Base-by-base conservation (phyloP, 2,888 invertebrate species). In the Drosophila recens region DNA sequence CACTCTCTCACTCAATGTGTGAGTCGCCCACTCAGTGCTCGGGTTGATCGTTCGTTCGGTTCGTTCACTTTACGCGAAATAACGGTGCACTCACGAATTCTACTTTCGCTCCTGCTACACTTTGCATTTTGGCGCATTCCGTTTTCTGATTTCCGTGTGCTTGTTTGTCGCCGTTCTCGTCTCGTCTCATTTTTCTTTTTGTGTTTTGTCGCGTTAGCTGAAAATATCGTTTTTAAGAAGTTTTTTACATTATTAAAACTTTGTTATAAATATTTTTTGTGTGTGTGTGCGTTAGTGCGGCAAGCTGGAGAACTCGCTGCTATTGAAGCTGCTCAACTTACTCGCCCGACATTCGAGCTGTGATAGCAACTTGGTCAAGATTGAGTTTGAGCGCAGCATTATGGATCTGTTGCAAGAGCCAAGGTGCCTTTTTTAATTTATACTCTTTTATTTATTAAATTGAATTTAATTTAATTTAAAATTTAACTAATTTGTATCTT, bases 311-410 rank as follows among this genome's bases (percentile, higher is more conserved):
- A 90, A 90, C 76, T 87, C 85, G 54, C 61, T 90, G 75, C 80
- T 88, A 17, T 75, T 88, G n/a, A 90, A 90, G 69, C 80, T 88
- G 69, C 67, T 89, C 64, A 89, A 90, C 67, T 75, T 90, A 33
- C 63, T 87, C 80, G 83, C 86, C 61, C 69, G 82, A 62, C 73
- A 83, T 57, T 79, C 87, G 66, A 78, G 63, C 62, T 67, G 70
- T 54, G 73, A 79, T 36, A 80, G 73, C 17, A 90, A 83, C 52
- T 79, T 90, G 43, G 90, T 92, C 68, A 87, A 90, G 83, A 86
- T 92, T 78, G 92, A 92, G 85, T 92, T 92, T 82, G 91, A 91
- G 78, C 90, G 90, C 67, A 92, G 90, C 82, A 92, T 92, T 58
- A 92, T 92, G 92, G 92, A 92, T 79, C 79, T 92, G 62, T 75